Percentiles rank a stretch among this genome's conserved stretches.
These are phyloP conservation scores for Sebastes reedi DNA, from an alignment of 2,797 vertebrate genomes.

Conservation along the genomic window DNA sequence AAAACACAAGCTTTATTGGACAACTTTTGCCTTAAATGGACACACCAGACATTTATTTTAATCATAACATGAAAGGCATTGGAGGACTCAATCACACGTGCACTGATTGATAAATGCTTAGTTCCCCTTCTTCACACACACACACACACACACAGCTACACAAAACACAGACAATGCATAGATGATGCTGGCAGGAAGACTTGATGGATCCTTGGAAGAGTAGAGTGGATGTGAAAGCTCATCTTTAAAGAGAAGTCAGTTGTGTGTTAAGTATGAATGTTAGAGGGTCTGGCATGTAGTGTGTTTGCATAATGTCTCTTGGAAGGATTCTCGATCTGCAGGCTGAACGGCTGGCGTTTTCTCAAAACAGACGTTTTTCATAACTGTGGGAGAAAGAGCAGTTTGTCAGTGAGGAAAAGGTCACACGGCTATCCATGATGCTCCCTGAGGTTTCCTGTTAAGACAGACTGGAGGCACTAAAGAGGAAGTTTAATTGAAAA, in stretches of 20 bases:
- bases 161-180: conserved; percentile 60
- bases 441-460: conserved; percentile 33
- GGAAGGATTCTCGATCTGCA: conserved; percentile 23
- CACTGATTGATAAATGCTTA: conserved; percentile 47
- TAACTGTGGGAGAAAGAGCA: conserved; percentile 81
- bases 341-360: conserved; percentile 7
- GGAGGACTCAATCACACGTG: conserved; percentile 42
- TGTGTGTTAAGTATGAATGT: background rate
- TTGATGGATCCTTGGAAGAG: conserved; percentile 52
- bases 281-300: conserved; percentile 8
- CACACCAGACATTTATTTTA: conserved; percentile 33
- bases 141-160: background rate
- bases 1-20: too few relatives aligned
- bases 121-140: conserved; percentile 1
- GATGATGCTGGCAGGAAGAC: conserved; percentile 77
- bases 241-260: conserved; percentile 18
- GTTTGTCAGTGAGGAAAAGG: background rate
- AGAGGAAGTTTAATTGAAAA: conserved; percentile 43
- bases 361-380: conserved; percentile 96
- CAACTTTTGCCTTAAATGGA: conserved; percentile 33
- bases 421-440: conserved; percentile 13
- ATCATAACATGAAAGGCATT: conserved; percentile 48
- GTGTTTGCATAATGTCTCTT: conserved; percentile 53
- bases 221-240: background rate
- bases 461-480: conserved; percentile 18